Conservation (phyloP, 2,888 invertebrate genomes). For the Petrophora chlorosata region DNA sequence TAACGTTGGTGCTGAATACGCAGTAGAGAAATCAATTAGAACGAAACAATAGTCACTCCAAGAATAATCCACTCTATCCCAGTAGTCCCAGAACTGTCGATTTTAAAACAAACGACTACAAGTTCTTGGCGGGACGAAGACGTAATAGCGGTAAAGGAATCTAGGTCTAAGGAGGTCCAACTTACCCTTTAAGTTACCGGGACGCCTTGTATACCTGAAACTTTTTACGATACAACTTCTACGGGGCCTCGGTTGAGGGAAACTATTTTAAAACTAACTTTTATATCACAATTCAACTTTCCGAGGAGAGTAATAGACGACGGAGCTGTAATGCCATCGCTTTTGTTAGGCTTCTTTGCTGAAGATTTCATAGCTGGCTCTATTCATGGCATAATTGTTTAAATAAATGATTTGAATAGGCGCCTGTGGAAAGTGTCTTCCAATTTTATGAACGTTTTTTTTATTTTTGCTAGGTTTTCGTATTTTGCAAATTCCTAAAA, state of each 20-base stretch:
- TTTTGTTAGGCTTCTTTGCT: too few species aligned
- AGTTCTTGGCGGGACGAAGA: constrained; percentile 2
- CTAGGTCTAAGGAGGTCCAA: constrained; percentile 33
- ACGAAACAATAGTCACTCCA: background rate
- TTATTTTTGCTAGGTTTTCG: too few species aligned
- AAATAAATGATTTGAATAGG: too few species aligned
- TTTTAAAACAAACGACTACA: constrained; percentile 11
- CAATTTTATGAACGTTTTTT: too few species aligned
- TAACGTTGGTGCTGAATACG: background rate
- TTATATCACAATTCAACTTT: constrained; percentile 67
- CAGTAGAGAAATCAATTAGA: background rate
- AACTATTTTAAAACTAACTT: constrained; percentile 68
- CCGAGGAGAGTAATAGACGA: constrained; percentile 38
- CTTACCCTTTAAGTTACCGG: constrained; percentile 33
- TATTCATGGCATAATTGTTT: too few species aligned
- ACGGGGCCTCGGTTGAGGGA: constrained; percentile 36
- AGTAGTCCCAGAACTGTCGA: background rate
- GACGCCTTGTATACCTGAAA: constrained; percentile 46
- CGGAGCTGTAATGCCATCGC: constrained; percentile 10
- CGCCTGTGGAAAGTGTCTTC: too few species aligned
- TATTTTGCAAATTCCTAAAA: too few species aligned
- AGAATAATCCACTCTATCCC: background rate
- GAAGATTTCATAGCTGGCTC: too few species aligned
- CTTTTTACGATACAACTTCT: constrained; percentile 59
- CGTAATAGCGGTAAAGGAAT: constrained; percentile 30